Evolutionary conservation across 2,113 vertebrate genomes (phyloP).

Genomic region (Empidonax alnorum): DNA sequence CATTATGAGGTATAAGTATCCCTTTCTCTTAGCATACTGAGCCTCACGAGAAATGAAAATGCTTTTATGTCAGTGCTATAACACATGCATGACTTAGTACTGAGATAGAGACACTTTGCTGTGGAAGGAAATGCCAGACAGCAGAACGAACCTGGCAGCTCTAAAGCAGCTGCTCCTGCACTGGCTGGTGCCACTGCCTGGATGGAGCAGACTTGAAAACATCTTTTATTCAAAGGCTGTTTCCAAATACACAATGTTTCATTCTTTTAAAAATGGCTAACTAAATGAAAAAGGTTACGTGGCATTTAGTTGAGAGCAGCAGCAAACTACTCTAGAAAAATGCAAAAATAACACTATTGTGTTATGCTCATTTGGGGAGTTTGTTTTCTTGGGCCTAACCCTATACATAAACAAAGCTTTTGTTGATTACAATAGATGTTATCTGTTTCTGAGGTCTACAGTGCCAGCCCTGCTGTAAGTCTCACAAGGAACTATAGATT

Average conservation of each 20-base stretch:
- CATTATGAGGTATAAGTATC: background rate
- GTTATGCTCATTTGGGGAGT: background rate
- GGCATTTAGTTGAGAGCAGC: background rate
- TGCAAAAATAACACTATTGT: background rate
- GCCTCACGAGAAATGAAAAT: background rate
- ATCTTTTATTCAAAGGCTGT: background rate
- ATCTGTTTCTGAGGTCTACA: background rate
- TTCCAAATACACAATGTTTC: background rate
- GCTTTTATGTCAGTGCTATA: background rate
- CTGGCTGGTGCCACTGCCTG: fast-evolving
- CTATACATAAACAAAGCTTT: background rate
- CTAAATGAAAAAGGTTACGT: background rate
- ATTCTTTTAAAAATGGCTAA: background rate
- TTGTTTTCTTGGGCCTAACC: background rate
- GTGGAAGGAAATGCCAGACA: background rate
- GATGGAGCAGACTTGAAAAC: background rate
- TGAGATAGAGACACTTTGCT: background rate
- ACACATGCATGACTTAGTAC: background rate
- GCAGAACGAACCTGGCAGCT: background rate
- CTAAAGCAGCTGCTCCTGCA: background rate
- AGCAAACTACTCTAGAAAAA: slow-evolving; percentile 3
- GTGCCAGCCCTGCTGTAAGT: background rate
- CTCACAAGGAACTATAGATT: background rate
- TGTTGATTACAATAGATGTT: background rate
- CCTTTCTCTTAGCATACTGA: background rate